Evolutionary conservation across 2,113 vertebrate species (phyloP), one percentile per base, ranked within the genome.

Genomic region (Tragulus kanchil): DNA sequence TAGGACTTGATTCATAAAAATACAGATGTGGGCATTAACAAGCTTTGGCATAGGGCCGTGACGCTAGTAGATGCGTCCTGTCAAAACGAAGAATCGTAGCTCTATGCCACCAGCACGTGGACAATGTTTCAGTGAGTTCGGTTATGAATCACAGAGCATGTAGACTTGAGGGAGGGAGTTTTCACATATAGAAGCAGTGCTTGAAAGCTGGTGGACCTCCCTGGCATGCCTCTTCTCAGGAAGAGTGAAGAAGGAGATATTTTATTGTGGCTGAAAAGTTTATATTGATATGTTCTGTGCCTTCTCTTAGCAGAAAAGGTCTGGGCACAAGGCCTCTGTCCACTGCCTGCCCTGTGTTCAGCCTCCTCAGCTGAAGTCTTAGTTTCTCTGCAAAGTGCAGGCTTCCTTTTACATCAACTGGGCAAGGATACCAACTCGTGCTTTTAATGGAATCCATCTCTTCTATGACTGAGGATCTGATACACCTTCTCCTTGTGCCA

Each of bases 21-120:
- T 94, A 54, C 65, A 96, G 67, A 81, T 93, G 88, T 94, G 87
- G 81, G 59, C 90, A 84, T 95, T 93, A 95, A 79, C 62, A 79
- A 85, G 62, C 71, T 95, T 89, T 88, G 79, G 58, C 89, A 67
- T 2, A 3, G 52, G 54, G 45, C 87, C 56, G 3, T n/a, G 50
- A 81, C 69, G 50, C 77, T 97, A 50, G 77, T 42, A 59, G 81
- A 59, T 52, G 1, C 9, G 36, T 81, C 28, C 58, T 88, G 64
- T 95, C 61, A 58, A 77, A 94, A 92, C 65, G 87, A 89, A 85
- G 88, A 84, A 42, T 26, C 75, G 10, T 69, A 75, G 78, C 73
- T 86, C 9, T 61, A 4, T 45, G 56, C 25, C 77, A 48, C 48
- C 61, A 45, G n/a, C 67, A 50, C 28, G 3, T 26, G 69, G 59